phyloP scores from a whole-genome alignment of 1,140 invertebrate genomes.

The Drosophila lowei region DNA sequence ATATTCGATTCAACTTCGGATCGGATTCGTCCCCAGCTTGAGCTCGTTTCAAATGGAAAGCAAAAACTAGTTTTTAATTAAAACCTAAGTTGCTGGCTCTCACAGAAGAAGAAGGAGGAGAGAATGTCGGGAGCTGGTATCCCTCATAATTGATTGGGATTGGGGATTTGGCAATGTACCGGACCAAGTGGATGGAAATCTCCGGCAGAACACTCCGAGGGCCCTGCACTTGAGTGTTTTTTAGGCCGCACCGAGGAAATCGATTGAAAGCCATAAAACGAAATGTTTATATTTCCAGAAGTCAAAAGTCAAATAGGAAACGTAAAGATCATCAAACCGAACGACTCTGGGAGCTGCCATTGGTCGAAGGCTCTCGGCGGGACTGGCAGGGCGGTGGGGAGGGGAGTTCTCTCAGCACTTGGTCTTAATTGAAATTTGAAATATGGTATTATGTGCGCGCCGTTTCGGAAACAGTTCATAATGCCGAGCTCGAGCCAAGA shows the following conservation, averaged over 20 bases:
- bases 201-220: slow-evolving; percentile 9
- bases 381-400: not conserved
- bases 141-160: not conserved
- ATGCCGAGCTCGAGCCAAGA: slow-evolving; percentile 59
- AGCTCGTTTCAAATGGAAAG: slow-evolving; percentile 48
- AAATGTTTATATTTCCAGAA: slow-evolving; percentile 76
- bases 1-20: slow-evolving; percentile 37
- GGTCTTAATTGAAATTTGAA: slow-evolving; percentile 82
- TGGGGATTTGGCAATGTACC: slow-evolving; percentile 51
- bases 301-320: slow-evolving; percentile 79
- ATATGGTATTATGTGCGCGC: slow-evolving; percentile 81
- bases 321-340: slow-evolving; percentile 54
- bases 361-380: slow-evolving; percentile 27
- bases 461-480: slow-evolving; percentile 79
- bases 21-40: not conserved
- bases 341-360: slow-evolving; percentile 45
- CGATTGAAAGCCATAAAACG: slow-evolving; percentile 73
- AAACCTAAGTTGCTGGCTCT: slow-evolving; percentile 28
- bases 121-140: not conserved
- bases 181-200: slow-evolving; percentile 41
- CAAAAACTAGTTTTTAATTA: slow-evolving; percentile 66
- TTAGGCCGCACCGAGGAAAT: slow-evolving; percentile 48
- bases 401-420: slow-evolving; percentile 76
- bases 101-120: not conserved
- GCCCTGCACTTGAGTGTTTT: slow-evolving; percentile 71